phyloP scores from a whole-genome alignment of 2,797 vertebrate genomes.

The Scleropages formosus region DNA sequence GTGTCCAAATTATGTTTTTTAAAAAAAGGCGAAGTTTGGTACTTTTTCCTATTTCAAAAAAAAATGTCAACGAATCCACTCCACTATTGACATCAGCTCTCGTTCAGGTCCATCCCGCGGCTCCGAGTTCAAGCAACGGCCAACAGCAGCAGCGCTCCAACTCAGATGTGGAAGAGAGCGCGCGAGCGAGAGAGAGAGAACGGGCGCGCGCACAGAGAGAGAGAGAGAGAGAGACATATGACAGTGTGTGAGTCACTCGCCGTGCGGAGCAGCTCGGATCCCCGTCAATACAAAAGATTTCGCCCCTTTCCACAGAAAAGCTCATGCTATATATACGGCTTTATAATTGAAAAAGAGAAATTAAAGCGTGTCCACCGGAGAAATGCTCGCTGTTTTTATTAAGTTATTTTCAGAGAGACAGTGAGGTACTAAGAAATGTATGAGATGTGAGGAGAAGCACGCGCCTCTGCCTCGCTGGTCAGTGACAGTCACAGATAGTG shows the following conservation, averaged over 20 bases:
- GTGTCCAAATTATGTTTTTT: constrained; percentile 5
- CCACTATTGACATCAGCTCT: constrained; percentile 51
- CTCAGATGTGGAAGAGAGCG: constrained; percentile 8
- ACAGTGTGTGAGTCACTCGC: constrained; percentile 41
- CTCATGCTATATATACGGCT: constrained; percentile 39
- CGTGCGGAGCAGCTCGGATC: constrained; percentile 52
- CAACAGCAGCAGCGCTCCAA: constrained; percentile 47
- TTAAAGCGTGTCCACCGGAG: constrained; percentile 49
- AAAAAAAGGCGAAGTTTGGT: not conserved
- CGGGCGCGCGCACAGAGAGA: too few species aligned
- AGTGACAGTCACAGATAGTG: constrained; percentile 40
- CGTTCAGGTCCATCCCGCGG: constrained; percentile 53
- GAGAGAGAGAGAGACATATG: too few species aligned
- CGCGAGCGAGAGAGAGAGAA: too few species aligned
- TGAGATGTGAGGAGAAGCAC: constrained; percentile 53
- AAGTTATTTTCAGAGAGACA: constrained; percentile 11
- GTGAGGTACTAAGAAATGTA: constrained; percentile 44
- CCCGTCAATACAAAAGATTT: constrained; percentile 51
- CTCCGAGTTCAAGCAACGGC: constrained; percentile 48
- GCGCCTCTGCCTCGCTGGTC: too few species aligned
- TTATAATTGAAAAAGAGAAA: too few species aligned
- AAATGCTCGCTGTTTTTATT: constrained; percentile 14
- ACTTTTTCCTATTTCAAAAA: constrained; percentile 29
- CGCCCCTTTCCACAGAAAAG: constrained; percentile 32
- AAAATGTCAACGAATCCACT: constrained; percentile 42